Conservation (phyloP, 1,140 invertebrate species). For the Drosophila murphyi region DNA sequence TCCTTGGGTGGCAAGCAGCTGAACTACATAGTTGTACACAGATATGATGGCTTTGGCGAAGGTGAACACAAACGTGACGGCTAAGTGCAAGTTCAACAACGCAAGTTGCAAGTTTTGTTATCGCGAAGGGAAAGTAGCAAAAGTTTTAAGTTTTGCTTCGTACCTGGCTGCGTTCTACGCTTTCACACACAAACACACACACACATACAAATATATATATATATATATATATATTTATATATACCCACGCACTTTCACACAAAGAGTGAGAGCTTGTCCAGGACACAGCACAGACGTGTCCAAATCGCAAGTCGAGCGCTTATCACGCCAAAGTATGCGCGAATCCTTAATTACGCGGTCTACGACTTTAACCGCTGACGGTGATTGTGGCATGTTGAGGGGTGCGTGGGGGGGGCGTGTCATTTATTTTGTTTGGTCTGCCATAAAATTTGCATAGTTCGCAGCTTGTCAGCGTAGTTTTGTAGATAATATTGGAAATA, state of each 20-base stretch:
- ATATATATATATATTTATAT: background rate
- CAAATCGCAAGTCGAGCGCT: constrained; percentile 41
- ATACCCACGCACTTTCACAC: constrained; percentile 2
- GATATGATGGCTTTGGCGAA: constrained; percentile 12
- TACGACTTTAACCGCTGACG: constrained; percentile 4
- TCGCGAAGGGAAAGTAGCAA: constrained; percentile 53
- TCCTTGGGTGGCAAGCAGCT: background rate
- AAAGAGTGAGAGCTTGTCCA: background rate
- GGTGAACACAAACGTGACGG: constrained; percentile 37
- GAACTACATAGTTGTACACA: background rate
- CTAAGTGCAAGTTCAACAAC: constrained; percentile 79
- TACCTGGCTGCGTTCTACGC: constrained; percentile 30
- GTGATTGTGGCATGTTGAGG: background rate
- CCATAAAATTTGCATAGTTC: constrained; percentile 53
- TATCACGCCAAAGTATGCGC: constrained; percentile 45
- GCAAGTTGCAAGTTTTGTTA: constrained; percentile 65
- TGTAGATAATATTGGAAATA: constrained; percentile 13
- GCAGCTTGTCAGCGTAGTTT: constrained; percentile 27
- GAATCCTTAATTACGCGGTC: constrained; percentile 48
- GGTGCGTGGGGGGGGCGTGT: background rate
- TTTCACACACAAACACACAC: constrained; percentile 23
- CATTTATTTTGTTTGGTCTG: constrained; percentile 25
- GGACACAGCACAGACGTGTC: constrained; percentile 30
- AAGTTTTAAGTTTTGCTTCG: constrained; percentile 48
- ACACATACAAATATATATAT: background rate